Evolutionary conservation across 2,797 vertebrate genomes (phyloP).

Genomic region (Scleropages formosus): DNA sequence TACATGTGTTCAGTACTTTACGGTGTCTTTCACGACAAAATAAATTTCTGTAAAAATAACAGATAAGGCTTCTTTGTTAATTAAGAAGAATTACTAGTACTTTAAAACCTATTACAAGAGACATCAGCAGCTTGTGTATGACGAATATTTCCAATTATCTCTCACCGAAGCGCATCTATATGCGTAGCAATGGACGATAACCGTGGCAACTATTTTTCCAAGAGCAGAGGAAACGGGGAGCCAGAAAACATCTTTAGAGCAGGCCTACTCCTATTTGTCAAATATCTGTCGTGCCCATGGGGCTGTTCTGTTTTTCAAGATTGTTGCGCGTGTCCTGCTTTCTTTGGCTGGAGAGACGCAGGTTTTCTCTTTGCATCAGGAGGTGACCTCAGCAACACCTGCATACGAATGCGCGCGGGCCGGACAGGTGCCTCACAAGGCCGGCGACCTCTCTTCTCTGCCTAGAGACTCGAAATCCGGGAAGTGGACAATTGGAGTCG

Average conservation of each 20-base stretch:
- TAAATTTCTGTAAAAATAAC: too few species aligned
- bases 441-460: background rate
- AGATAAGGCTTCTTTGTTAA: too few species aligned
- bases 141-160: background rate
- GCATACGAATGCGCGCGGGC: background rate
- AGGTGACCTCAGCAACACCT: background rate
- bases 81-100: too few species aligned
- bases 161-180: background rate
- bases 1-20: too few species aligned
- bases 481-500: too few species aligned
- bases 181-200: too few species aligned
- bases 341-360: background rate
- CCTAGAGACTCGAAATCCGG: too few species aligned
- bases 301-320: background rate
- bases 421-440: background rate
- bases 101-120: background rate
- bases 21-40: too few species aligned
- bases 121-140: background rate
- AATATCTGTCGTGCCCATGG: too few species aligned
- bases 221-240: too few species aligned
- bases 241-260: too few species aligned
- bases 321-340: background rate
- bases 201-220: too few species aligned
- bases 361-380: background rate
- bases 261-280: background rate